Percentiles rank a stretch among this genome's conserved stretches.
Evolutionary conservation across 2,113 vertebrate genomes (phyloP).

Genomic region (Bos javanicus): DNA sequence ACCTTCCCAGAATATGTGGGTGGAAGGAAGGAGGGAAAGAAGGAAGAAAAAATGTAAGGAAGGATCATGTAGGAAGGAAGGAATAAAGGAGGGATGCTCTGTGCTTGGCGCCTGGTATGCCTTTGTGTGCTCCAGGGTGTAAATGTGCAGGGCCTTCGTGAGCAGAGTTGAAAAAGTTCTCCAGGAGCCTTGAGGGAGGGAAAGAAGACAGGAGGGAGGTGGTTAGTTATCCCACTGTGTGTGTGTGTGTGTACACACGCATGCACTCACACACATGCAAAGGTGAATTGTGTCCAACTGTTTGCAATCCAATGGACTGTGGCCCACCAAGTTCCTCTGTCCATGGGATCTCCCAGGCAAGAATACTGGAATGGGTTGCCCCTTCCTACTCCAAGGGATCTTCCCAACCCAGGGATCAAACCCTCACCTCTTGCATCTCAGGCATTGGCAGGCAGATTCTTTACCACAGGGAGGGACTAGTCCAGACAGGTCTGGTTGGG

Average conservation of each 20-base stretch:
- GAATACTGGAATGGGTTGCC: background rate
- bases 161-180: too few relatives aligned
- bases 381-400: background rate
- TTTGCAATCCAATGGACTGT: background rate
- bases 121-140: too few relatives aligned
- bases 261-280: too few relatives aligned
- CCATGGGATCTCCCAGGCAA: background rate
- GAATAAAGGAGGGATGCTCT: background rate
- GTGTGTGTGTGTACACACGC: too few relatives aligned
- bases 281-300: background rate
- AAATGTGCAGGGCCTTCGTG: too few relatives aligned
- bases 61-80: background rate
- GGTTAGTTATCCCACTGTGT: background rate
- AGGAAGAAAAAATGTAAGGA: background rate
- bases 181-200: background rate
- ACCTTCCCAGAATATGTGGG: background rate
- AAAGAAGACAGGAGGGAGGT: background rate
- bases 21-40: background rate
- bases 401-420: background rate
- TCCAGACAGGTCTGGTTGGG: background rate
- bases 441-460: background rate
- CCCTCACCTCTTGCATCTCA: background rate
- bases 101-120: too few relatives aligned
- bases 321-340: background rate
- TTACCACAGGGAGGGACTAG: rapidly evolving